These are phyloP conservation scores for Epinephelus coioides DNA, from an alignment of 2,797 vertebrate species.

Conservation along the genomic window DNA sequence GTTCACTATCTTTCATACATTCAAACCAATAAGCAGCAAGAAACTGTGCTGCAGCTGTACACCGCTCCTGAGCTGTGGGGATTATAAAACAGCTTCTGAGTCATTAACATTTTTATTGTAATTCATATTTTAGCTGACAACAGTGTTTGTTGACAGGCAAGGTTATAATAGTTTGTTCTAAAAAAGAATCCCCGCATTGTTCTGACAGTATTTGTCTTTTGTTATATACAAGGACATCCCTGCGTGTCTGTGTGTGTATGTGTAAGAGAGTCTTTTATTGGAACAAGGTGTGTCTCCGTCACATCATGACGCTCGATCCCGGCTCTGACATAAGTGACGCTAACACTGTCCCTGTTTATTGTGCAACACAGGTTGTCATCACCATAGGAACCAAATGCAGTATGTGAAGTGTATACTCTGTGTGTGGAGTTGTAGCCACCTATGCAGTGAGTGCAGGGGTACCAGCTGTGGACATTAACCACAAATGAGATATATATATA, in stretches of 20 bases:
- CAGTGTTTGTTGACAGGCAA: background rate
- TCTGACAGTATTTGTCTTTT: background rate
- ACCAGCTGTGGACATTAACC: background rate
- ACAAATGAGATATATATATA: background rate
- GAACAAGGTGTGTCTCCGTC: slow-evolving; percentile 53
- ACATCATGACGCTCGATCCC: slow-evolving; percentile 8
- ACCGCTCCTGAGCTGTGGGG: too few species aligned
- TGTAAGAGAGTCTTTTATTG: slow-evolving; percentile 19
- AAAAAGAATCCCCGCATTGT: background rate
- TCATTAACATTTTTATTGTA: background rate
- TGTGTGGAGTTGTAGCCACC: background rate
- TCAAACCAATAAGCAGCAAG: background rate
- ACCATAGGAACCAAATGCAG: slow-evolving; percentile 35
- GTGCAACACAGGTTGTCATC: slow-evolving; percentile 11
- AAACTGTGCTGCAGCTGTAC: background rate
- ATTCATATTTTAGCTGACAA: background rate
- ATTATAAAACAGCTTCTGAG: background rate
- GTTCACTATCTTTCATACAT: background rate
- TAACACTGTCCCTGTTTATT: background rate
- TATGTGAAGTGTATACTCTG: background rate
- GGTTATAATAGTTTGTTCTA: background rate
- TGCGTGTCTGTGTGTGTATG: background rate
- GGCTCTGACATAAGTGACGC: slow-evolving; percentile 18
- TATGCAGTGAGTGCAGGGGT: background rate
- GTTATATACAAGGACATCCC: too few species aligned